Conservation (phyloP, 2,113 vertebrate genomes). For the Limanda limanda region DNA sequence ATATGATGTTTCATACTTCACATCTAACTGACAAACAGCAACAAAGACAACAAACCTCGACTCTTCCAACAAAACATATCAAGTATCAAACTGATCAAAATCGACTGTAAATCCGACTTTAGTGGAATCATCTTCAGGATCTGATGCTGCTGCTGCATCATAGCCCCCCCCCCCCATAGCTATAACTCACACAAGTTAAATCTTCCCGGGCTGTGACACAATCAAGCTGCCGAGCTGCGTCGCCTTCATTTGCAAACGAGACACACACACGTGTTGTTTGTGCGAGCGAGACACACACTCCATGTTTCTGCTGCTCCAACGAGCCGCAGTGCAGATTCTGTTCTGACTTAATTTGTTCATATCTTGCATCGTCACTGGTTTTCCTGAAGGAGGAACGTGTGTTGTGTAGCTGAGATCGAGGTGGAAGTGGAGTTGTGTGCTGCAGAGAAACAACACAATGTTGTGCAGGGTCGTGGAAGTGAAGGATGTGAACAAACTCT, state of each 20-base stretch:
- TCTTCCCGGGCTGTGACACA: slow-evolving; percentile 52
- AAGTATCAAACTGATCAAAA: background rate
- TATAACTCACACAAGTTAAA: slow-evolving; percentile 47
- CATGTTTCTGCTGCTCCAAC: slow-evolving; percentile 26
- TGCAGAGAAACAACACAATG: background rate
- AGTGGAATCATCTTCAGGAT: slow-evolving; percentile 25
- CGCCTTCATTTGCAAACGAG: slow-evolving; percentile 43
- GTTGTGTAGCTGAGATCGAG: too few species aligned
- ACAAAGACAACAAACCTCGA: too few species aligned
- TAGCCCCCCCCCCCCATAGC: slow-evolving; percentile 23
- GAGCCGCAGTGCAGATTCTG: slow-evolving; percentile 19
- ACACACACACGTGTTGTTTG: slow-evolving; percentile 56
- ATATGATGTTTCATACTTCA: too few species aligned
- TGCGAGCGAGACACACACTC: slow-evolving; percentile 35
- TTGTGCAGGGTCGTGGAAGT: background rate
- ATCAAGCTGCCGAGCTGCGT: slow-evolving; percentile 36
- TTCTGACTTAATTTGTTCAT: slow-evolving; percentile 39
- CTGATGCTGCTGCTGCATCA: slow-evolving; percentile 48
- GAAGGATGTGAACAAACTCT: background rate
- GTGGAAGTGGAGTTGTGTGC: too few species aligned
- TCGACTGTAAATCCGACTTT: slow-evolving; percentile 41
- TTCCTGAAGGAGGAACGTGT: background rate
- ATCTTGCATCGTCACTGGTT: slow-evolving; percentile 17
- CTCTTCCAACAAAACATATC: too few species aligned
- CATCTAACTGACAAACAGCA: too few species aligned